Evolutionary conservation across 2,797 vertebrate genomes (phyloP), one percentile per base, ranked within the genome.

Genomic region (Myripristis murdjan): DNA sequence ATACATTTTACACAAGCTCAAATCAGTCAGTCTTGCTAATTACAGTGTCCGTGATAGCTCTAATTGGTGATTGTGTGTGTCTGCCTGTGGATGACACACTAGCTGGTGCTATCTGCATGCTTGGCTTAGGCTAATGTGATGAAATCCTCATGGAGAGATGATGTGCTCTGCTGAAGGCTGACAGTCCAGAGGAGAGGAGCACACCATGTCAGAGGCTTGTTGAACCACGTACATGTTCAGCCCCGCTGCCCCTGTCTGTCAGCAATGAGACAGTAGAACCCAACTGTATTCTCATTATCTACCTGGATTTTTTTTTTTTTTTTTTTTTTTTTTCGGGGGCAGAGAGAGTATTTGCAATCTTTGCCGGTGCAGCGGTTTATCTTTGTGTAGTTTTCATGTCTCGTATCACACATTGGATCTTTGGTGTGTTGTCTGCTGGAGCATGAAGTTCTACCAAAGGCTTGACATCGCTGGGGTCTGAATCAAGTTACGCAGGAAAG

Each of bases 1-100:
- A 92, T 87, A 89, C 85, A 89, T 93, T 92, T 91, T 91, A 85
- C 84, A 91, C 86, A 81, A 78, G 87, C 88, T 84, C 78, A 81
- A 92, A 91, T 92, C 89, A 90, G 88, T 87, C 90, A 73, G 84
- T 88, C 79, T 87, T 59, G 75, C 76, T 93, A 92, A 94, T 94
- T 93, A 89, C 81, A 76, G 78, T 64, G 77, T 82, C 64, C 39
- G 81, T 67, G 75, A 83, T 83, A 41, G 81, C 81, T 87, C 73
- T 92, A 93, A 93, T 93, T 93, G 91, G 85, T 73, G 73, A 85
- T 77, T 84, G 83, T 84, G 83, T 70, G 75, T 64, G 77, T 75
- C 62, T 87, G 82, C 53, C 43, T 81, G 74, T 75, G 59, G 74
- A 79, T 64, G 79, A 64, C 63, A 64, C 77, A 54, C 61, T 58